phyloP scores from a whole-genome alignment of 2,113 vertebrate species.

The Ameiurus melas region DNA sequence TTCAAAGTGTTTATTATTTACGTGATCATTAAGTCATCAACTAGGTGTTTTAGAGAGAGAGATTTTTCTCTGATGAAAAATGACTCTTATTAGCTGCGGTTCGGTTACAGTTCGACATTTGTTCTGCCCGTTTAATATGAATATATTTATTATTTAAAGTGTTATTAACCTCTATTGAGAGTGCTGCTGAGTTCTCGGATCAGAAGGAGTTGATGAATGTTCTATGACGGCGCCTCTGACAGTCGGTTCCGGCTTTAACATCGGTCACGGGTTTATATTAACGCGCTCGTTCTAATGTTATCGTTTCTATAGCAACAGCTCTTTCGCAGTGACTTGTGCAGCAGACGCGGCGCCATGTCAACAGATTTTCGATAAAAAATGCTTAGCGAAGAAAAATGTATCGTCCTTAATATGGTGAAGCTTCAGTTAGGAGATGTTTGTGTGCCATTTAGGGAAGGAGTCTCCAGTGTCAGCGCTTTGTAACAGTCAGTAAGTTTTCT shows the following conservation, averaged over 20 bases:
- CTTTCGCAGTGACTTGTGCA: background rate
- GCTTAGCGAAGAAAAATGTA: background rate
- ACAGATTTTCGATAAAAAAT: background rate
- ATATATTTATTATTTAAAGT: background rate
- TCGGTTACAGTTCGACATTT: background rate
- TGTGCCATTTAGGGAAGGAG: background rate
- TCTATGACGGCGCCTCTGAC: background rate
- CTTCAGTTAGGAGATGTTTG: background rate
- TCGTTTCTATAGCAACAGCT: background rate
- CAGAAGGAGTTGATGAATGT: background rate
- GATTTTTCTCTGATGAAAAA: background rate
- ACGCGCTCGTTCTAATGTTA: background rate
- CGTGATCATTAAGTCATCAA: background rate
- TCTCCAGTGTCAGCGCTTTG: background rate
- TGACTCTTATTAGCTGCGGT: background rate
- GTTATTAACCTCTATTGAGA: background rate
- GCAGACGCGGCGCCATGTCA: fast-evolving
- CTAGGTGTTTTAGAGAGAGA: background rate
- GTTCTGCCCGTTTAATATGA: background rate
- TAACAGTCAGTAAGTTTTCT: background rate
- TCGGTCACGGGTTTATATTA: background rate
- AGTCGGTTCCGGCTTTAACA: background rate
- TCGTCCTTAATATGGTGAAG: background rate
- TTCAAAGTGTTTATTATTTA: background rate
- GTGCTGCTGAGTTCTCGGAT: background rate